Conservation (phyloP, 2,888 invertebrate genomes). For the Pyrocoelia pectoralis region DNA sequence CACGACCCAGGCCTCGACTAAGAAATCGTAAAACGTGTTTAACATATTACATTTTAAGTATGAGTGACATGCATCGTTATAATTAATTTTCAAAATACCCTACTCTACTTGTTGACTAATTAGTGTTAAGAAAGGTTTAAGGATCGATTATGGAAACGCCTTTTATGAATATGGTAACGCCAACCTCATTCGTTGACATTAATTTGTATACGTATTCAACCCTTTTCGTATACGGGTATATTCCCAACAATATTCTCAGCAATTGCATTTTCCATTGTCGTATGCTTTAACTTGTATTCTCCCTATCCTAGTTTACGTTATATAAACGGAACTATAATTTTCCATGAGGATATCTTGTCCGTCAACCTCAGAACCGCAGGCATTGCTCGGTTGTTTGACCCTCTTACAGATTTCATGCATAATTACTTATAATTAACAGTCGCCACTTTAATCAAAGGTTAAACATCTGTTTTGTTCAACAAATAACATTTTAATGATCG, state of each 20-base stretch:
- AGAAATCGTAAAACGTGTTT: constrained; percentile 10
- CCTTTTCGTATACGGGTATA: constrained; percentile 20
- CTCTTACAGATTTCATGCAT: constrained; percentile 1
- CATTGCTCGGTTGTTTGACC: constrained; percentile 18
- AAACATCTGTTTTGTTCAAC: background rate
- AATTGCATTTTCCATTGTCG: constrained; percentile 20
- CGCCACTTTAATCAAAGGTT: background rate
- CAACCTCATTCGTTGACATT: constrained; percentile 18
- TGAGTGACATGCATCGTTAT: background rate
- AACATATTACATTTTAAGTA: constrained; percentile 9
- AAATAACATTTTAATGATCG: background rate
- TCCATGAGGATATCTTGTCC: constrained; percentile 18
- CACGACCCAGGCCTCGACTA: background rate
- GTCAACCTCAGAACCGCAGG: constrained; percentile 25
- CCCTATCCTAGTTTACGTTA: background rate
- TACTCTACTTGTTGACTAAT: constrained; percentile 14
- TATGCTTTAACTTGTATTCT: constrained; percentile 18
- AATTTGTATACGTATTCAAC: constrained; percentile 25
- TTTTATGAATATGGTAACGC: constrained; percentile 19
- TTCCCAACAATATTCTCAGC: constrained; percentile 18
- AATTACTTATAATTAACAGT: constrained; percentile 1
- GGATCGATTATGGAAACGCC: constrained; percentile 14
- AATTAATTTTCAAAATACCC: constrained; percentile 11
- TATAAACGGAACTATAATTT: constrained; percentile 1
- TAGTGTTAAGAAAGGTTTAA: constrained; percentile 18